Percentiles rank a stretch among this genome's conserved stretches.
Evolutionary conservation across 2,888 invertebrate species (phyloP).

Genomic region (Dryadula phaetusa): DNA sequence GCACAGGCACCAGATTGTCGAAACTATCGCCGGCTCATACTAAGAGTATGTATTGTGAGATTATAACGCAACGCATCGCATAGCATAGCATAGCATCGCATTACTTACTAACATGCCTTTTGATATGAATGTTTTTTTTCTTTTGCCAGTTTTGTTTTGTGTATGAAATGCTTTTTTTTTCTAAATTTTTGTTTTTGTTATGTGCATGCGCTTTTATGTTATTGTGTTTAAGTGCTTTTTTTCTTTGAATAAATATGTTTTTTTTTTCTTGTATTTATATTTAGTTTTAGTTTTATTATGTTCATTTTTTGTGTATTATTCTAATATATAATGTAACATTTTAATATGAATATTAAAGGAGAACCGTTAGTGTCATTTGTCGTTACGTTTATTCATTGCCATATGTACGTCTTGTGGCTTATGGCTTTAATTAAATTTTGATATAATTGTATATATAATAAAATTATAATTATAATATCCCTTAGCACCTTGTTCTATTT

Average conservation of each 20-base stretch:
- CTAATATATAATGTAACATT: neutral
- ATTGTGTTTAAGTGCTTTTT: neutral
- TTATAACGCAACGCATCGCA: constrained; percentile 46
- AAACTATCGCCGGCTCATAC: constrained; percentile 78
- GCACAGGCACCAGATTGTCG: constrained; percentile 74
- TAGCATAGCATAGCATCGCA: constrained; percentile 37
- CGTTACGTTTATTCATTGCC: neutral
- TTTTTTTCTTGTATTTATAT: neutral
- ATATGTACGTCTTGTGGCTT: neutral
- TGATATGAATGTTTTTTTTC: constrained; percentile 13
- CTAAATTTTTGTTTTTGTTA: neutral
- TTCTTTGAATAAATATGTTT: neutral
- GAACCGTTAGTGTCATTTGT: neutral
- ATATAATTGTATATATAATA: neutral
- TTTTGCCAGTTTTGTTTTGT: too few relatives aligned
- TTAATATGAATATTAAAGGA: neutral
- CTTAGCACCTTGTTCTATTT: neutral
- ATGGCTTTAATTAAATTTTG: neutral
- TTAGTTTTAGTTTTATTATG: neutral
- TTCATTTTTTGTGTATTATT: neutral
- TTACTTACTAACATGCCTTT: constrained; percentile 37
- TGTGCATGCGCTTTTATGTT: constrained; percentile 12
- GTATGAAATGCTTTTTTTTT: neutral
- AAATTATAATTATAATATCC: neutral
- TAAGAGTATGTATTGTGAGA: constrained; percentile 75